Percentiles rank a stretch among this genome's conserved stretches.
Evolutionary conservation across 2,888 invertebrate genomes (phyloP).

Genomic region (Pristionchus maxplancki): DNA sequence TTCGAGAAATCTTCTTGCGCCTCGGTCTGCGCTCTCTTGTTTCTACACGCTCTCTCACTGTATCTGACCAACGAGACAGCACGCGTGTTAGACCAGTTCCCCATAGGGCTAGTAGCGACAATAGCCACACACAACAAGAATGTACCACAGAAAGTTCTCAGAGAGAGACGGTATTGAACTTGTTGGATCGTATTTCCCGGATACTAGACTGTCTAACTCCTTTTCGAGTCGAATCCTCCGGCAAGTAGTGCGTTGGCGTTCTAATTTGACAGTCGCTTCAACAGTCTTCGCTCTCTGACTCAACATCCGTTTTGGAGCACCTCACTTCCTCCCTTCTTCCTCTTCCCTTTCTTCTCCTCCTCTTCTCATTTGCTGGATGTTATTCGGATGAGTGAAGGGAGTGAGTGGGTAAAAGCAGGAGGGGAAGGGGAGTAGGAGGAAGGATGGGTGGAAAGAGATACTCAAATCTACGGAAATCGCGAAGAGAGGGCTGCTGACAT

Average conservation of each 20-base stretch:
- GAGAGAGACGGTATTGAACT: constrained; percentile 13
- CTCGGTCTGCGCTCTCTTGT: neutral
- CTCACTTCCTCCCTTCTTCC: neutral
- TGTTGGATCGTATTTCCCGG: neutral
- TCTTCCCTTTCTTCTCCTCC: neutral
- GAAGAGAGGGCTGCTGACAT: constrained; percentile 20
- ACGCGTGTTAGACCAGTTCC: neutral
- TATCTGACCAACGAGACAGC: neutral
- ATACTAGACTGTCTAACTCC: neutral
- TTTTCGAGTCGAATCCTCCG: neutral
- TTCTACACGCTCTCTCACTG: neutral
- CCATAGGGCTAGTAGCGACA: neutral
- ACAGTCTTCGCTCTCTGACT: neutral
- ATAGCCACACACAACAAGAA: constrained; percentile 4
- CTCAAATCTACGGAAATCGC: constrained; percentile 43
- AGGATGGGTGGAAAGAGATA: neutral
- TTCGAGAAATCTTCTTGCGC: constrained; percentile 11
- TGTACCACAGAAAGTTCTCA: neutral
- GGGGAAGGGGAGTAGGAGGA: neutral
- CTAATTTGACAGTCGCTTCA: neutral
- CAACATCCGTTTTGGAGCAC: neutral
- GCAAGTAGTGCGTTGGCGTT: neutral
- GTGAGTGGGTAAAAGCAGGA: constrained; percentile 41
- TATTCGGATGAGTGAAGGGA: constrained; percentile 37
- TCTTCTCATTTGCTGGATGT: constrained; percentile 42